phyloP scores from a whole-genome alignment of 2,797 vertebrate species.

The Rhabdophis nuchalis region DNA sequence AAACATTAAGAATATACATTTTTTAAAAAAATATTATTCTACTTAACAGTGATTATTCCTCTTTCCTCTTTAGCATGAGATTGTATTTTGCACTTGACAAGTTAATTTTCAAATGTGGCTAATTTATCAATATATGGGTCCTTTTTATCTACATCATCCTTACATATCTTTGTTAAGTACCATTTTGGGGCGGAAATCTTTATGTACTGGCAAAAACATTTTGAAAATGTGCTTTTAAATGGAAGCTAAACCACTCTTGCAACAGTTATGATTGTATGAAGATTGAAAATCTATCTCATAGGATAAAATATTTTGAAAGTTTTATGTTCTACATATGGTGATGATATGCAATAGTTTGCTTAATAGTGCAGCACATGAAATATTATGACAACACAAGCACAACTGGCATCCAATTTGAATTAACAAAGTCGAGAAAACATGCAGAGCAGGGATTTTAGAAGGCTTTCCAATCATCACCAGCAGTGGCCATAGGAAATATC shows the following conservation, averaged over 20 bases:
- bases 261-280: not conserved
- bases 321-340: constrained; percentile 14
- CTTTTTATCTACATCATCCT: not conserved
- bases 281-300: constrained; percentile 11
- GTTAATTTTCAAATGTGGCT: not conserved
- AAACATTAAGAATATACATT: not conserved
- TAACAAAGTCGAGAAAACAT: not conserved
- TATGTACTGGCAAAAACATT: not conserved
- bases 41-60: not conserved
- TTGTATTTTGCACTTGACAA: not conserved
- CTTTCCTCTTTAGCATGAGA: not conserved
- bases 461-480: not conserved
- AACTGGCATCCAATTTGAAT: constrained; percentile 4
- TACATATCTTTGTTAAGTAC: not conserved
- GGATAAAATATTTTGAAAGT: constrained; percentile 23
- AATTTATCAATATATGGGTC: not conserved
- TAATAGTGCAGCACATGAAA: constrained; percentile 11
- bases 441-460: not conserved
- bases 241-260: constrained; percentile 1
- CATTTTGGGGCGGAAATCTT: not conserved
- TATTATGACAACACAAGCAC: not conserved
- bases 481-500: not conserved
- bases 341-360: constrained; percentile 14
- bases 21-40: not conserved
- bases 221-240: not conserved